Base-by-base conservation (phyloP, 2,797 vertebrate genomes). In the Sebastes trivittatus region DNA sequence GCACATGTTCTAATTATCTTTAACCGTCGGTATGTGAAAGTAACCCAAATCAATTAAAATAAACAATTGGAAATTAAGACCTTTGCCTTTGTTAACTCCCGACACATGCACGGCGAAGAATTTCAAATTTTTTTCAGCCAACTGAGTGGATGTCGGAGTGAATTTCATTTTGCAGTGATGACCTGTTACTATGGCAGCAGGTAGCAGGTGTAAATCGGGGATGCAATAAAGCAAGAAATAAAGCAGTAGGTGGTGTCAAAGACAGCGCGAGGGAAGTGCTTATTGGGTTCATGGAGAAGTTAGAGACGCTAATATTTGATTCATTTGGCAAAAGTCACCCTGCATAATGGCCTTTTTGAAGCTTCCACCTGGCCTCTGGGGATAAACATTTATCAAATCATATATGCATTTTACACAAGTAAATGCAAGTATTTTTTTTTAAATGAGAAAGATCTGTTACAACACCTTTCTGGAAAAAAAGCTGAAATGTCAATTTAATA, bases 171-270 rank as follows among this genome's bases (percentile, higher is more conserved):
- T 16, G 36, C 30, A 76, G 60, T 27, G 52, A 38, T 65, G 22
- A 25, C 54, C 55, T 65, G 83, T 88, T 90, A 30, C 84, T 71
- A 85, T 90, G 78, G 87, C 75, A 92, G 75, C 90, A 77, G 70
- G 70, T n/a, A 78, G 85, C 86, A 90, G 89, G 84, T 89, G 84
- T 75, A 82, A 56, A 60, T 80, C 56, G 55, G 62, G n/a, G 69
- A 81, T 65, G 69, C 60, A 86, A 80, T 68, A 84, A 78, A 74
- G 49, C 73, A 46, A 70, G 75, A 75, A 75, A 81, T 83, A 69
- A 2, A 82, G 67, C 62, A 49, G 69, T 23, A 55, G 74, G 71
- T 36, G 42, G 60, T 34, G 14, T 68, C 34, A 42, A 52, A 52
- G 49, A 25, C 32, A 36, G 67, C 27, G 54, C 54, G 30, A 38